Conservation (phyloP, 2,888 invertebrate species). For the Eupithecia dodoneata region DNA sequence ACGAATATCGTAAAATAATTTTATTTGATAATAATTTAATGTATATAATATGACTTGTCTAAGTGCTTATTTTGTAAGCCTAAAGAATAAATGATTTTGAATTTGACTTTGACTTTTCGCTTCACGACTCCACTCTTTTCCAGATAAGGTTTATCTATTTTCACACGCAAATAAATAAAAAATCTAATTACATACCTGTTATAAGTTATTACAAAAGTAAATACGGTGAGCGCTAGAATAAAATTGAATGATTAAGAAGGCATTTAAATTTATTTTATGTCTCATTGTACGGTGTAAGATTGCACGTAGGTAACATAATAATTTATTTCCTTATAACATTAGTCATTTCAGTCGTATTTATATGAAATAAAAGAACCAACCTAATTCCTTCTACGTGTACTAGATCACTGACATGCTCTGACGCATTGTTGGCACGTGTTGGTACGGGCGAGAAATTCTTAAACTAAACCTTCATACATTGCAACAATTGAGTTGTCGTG, state of each 20-base stretch:
- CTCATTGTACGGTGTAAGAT: background rate
- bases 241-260: background rate
- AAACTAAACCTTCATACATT: background rate
- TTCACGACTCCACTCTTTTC: background rate
- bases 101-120: no score
- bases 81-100: no score
- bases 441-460: background rate
- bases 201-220: background rate
- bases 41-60: no score
- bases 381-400: constrained; percentile 2
- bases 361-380: background rate
- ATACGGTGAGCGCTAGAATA: background rate
- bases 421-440: constrained; percentile 3
- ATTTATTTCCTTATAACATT: background rate
- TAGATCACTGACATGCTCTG: constrained; percentile 5
- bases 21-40: no score
- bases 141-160: background rate
- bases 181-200: background rate
- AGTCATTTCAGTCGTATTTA: background rate
- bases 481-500: background rate
- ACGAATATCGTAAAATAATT: no score
- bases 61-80: no score
- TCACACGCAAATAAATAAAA: background rate
- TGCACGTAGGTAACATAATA: background rate
- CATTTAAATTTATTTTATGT: background rate